Conservation (phyloP, 2,888 invertebrate species). For the Coleophora deauratella region DNA sequence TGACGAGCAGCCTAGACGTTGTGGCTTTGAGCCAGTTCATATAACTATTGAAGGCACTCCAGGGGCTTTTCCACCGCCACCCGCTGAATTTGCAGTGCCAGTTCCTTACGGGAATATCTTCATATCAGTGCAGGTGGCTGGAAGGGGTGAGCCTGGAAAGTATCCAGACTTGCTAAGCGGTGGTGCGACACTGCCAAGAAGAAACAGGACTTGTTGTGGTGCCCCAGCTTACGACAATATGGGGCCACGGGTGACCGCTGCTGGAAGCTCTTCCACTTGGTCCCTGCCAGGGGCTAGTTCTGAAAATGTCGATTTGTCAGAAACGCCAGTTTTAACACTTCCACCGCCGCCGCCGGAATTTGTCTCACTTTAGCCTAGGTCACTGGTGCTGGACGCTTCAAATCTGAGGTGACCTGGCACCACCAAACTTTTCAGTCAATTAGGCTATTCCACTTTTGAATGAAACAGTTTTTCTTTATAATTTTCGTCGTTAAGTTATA, state of each 20-base stretch:
- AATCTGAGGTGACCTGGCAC: slow-evolving; percentile 68
- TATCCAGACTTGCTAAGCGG: slow-evolving; percentile 84
- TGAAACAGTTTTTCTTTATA: slow-evolving; percentile 24
- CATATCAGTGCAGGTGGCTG: slow-evolving; percentile 87
- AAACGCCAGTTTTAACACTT: slow-evolving; percentile 57
- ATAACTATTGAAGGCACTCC: slow-evolving; percentile 75
- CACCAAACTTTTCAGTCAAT: slow-evolving; percentile 49
- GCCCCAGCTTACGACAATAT: slow-evolving; percentile 90
- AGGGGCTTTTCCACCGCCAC: slow-evolving; percentile 65
- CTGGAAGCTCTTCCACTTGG: slow-evolving; percentile 83
- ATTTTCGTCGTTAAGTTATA: slow-evolving; percentile 51
- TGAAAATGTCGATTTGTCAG: slow-evolving; percentile 48
- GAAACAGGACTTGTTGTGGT: slow-evolving; percentile 63
- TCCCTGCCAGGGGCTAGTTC: slow-evolving; percentile 79
- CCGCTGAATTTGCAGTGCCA: slow-evolving; percentile 71
- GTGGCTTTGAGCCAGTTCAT: slow-evolving; percentile 75
- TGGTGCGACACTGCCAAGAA: slow-evolving; percentile 63
- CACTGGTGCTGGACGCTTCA: slow-evolving; percentile 64
- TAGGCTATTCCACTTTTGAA: slow-evolving; percentile 62
- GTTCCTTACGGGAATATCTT: slow-evolving; percentile 83
- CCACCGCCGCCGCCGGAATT: slow-evolving; percentile 75
- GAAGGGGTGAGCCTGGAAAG: slow-evolving; percentile 55
- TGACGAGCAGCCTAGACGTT: slow-evolving; percentile 60
- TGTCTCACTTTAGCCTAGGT: slow-evolving; percentile 67
- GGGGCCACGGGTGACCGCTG: slow-evolving; percentile 93